These are phyloP conservation scores for Diplolepis rosae DNA, from an alignment of 2,888 invertebrate genomes.

Conservation along the genomic window DNA sequence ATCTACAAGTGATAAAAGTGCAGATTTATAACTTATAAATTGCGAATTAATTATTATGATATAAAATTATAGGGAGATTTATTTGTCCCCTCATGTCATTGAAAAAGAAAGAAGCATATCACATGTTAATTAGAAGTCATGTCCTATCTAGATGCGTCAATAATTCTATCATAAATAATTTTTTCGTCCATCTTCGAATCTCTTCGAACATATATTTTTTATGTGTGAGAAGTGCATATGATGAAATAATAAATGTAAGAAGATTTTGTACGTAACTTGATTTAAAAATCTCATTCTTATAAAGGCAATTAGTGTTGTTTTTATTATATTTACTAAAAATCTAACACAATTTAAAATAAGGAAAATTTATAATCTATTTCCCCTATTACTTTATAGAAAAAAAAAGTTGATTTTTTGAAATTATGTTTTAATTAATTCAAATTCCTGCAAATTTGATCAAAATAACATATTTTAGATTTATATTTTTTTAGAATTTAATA, in stretches of 20 bases:
- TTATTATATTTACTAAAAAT: neutral
- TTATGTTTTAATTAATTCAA: no score
- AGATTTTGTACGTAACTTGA: conserved; percentile 47
- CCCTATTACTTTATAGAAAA: no score
- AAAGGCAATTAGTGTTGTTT: conserved; percentile 5
- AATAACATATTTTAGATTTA: no score
- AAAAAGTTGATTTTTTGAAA: no score
- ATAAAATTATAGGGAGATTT: neutral
- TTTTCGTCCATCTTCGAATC: conserved; percentile 2
- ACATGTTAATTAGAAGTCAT: conserved; percentile 7
- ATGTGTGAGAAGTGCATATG: conserved; percentile 19
- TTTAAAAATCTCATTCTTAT: conserved; percentile 44
- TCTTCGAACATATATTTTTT: conserved; percentile 23
- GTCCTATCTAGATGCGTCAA: neutral
- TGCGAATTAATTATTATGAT: neutral
- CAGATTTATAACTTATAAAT: neutral
- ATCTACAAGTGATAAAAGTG: neutral
- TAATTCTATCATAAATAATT: conserved; percentile 3
- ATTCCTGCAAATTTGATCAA: no score
- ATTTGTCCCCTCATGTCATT: neutral
- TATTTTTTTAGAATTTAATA: no score
- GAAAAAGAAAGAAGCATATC: conserved; percentile 16
- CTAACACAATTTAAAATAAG: no score
- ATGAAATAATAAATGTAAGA: conserved; percentile 37
- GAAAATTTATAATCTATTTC: no score